Base-by-base conservation (phyloP, 2,797 vertebrate species). In the Rhabdomys pumilio region DNA sequence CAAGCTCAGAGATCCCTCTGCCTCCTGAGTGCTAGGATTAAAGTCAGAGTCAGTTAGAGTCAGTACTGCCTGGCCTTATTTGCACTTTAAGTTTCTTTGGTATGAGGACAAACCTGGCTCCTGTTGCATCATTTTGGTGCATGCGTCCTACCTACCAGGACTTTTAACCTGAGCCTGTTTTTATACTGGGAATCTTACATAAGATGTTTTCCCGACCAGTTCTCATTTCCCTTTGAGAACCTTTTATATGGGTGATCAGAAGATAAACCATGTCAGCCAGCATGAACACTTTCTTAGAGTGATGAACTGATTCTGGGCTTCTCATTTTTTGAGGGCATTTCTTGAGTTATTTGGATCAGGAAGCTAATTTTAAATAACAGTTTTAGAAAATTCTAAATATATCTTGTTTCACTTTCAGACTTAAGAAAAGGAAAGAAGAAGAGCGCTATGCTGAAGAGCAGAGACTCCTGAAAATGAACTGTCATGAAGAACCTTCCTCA, bases 401-500 rank as follows among this genome's bases (percentile, higher is more conserved):
- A 6, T 92, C 93, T 75, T 73, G 77, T 96, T 96, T 80, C 95
- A 50, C 95, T 93, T 34, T 63, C 94, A 99, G 99, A 98, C 99
- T 99, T 89, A 99, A 99, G 98, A 98, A 98, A 11, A 98, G 99
- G 96, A 99, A 99, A 96, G 99, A 99, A 91, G 98, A 97, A 13
- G 96, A 98, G 84, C 98, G 99, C 34, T 86, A 97, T 77, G 97
- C 96, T n/a, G 99, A 99, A 91, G 99, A 99, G 97, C 98, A 96
- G 75, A 98, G 92, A 96, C 95, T 99, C 95, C 97, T 97, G 94
- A 96, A 92, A 67, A 14, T 1, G 14, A 95, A 44, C 12, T 97
- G 91, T 6, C 98, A 89, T 34, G 97, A 59, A 85, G 96, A 95
- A 0, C 83, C 95, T 17, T 97, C 53, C 26, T 90, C 93, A 77